Evolutionary conservation across 2,888 invertebrate species (phyloP), one percentile per base, ranked within the genome.

Genomic region (Nomada ruficornis): DNA sequence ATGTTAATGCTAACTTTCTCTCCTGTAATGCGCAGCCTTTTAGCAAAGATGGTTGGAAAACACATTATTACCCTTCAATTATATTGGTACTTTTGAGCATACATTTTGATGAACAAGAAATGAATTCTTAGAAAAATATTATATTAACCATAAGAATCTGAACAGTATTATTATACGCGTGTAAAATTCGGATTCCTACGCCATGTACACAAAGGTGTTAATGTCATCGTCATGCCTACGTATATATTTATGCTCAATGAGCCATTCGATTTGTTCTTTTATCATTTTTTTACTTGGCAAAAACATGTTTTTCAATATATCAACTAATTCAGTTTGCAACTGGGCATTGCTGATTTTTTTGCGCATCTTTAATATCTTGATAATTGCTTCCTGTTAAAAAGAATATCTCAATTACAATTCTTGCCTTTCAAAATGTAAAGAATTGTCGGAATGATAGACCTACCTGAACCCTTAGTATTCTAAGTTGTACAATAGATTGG

Each of bases 271-370:
- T 94, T 99, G 99, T 94, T 99, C 99, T 94, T 99, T 99, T 90
- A 99, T 99, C 97, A 99, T 98, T 94, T 99, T 99, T 94, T 99
- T 99, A 84, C 98, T 98, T 42, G 99, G 99, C 92, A 99, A 95
- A 95, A 99, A 99, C 99, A 99, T 99, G 93, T 99, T 99, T 95
- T 99, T 99, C 90, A 99, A 95, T 93, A 99, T 99, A 94, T 99
- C 99, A 23, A 99, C 97, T 79, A 99, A 95, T 95, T 99, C 99
- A 76, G 98, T 98, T 95, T 99, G 99, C 84, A 99, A 95, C 88
- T 98, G 98, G 69, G 98, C 98, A 94, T 99, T 99, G 65, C 97
- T 97, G 84, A 99, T 97, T 83, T 96, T 96, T 94, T 99, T 99
- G 82, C 99, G 96, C 98, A 98, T 99, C 94, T 99, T 99, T 94